Evolutionary conservation across 1,140 invertebrate genomes (phyloP).

Genomic region (Drosophila melanica): DNA sequence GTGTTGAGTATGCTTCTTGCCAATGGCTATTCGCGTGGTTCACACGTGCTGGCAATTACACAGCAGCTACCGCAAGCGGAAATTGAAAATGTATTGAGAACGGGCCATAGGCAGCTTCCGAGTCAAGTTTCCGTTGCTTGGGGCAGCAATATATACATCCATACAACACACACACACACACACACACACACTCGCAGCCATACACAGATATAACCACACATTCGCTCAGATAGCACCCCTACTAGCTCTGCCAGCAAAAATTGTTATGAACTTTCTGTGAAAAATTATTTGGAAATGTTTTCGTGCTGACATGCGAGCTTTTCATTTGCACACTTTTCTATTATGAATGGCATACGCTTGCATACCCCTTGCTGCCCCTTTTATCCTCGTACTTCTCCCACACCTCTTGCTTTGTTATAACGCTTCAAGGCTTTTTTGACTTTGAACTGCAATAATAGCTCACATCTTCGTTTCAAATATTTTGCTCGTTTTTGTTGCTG

Average conservation of each 20-base stretch:
- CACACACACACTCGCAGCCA: neutral
- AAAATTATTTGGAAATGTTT: slow-evolving; percentile 41
- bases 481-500: neutral
- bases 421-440: slow-evolving; percentile 41
- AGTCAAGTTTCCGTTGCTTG: slow-evolving; percentile 48
- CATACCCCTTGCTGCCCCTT: too few relatives aligned
- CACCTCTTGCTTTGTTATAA: neutral
- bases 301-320: slow-evolving; percentile 27
- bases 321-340: slow-evolving; percentile 43
- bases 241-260: neutral
- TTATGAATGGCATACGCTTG: slow-evolving; percentile 23
- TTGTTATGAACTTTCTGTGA: slow-evolving; percentile 23
- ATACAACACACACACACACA: slow-evolving; percentile 11
- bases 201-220: slow-evolving; percentile 1
- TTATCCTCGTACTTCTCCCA: neutral
- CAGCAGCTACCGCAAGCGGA: slow-evolving; percentile 35
- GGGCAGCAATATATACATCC: slow-evolving; percentile 12
- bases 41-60: slow-evolving; percentile 52
- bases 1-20: slow-evolving; percentile 8
- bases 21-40: slow-evolving; percentile 22
- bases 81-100: slow-evolving; percentile 55
- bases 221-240: neutral
- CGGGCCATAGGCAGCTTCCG: slow-evolving; percentile 39
- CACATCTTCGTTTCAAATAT: slow-evolving; percentile 10
- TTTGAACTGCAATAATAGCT: slow-evolving; percentile 55